A percentile compares a stretch with the other conserved stretches of the same genome.
phyloP scores from a whole-genome alignment of 2,113 vertebrate genomes.

The Oxyura jamaicensis region DNA sequence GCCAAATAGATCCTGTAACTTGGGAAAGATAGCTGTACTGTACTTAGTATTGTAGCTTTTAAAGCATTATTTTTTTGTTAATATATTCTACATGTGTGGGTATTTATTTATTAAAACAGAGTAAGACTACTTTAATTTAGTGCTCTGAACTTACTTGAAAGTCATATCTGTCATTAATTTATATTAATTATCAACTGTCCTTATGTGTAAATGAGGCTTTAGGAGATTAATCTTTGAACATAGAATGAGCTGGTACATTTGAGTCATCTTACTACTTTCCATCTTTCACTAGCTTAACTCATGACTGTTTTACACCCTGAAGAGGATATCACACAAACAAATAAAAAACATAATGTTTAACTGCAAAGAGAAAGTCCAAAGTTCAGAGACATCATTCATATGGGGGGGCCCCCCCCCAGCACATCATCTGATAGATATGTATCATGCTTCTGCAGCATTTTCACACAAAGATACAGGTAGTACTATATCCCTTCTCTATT shows the following conservation, averaged over 20 bases:
- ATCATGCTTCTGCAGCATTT: not conserved
- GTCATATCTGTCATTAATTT: not conserved
- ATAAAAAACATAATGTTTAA: not conserved
- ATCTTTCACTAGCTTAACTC: not conserved
- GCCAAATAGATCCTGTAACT: not conserved
- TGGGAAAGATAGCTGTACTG: not conserved
- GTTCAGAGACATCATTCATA: not conserved
- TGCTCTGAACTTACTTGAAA: not conserved
- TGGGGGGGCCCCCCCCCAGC: not conserved
- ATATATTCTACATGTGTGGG: rapidly evolving
- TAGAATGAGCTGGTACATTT: not conserved
- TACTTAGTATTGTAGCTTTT: not conserved
- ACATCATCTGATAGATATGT: not conserved
- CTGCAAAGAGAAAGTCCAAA: not conserved
- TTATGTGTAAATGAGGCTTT: not conserved
- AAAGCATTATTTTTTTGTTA: not conserved
- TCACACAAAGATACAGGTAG: not conserved
- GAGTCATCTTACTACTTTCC: not conserved
- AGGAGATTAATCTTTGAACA: not conserved
- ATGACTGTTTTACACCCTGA: not conserved
- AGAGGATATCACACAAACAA: not conserved
- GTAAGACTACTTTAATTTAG: not conserved
- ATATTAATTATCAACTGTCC: not conserved
- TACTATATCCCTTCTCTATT: not conserved
- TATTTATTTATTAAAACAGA: not conserved